Base-by-base conservation (phyloP, 2,113 vertebrate species). In the Hemichromis elongatus region DNA sequence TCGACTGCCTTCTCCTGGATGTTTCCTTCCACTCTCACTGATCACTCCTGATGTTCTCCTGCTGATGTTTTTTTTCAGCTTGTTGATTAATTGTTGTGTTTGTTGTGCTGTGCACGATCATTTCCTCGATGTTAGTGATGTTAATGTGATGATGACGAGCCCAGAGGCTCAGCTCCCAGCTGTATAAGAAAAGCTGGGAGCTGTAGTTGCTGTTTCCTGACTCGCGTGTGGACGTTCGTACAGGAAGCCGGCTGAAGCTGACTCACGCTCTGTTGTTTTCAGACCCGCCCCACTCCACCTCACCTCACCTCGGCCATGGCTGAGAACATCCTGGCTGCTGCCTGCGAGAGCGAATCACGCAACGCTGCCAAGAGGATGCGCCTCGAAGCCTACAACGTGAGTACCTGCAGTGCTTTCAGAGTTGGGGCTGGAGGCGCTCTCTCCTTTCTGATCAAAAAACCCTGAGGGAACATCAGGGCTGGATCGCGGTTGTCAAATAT, bases 231-330 rank as follows among this genome's bases (percentile, higher is more conserved):
- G 9, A 40, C 37, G 9, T 11, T 40, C 37, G 9, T 9, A 40
- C 37, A 40, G 37, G 9, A 45, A 45, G 9, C 42, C 3, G 12
- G 9, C 42, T 42, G 63, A 26, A 24, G 2, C 40, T 28, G 11
- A 28, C 6, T 30, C 2, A 33, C 3, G 1, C 24, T 35, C 4
- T 85, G 12, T 77, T 24, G 16, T 55, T 28, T 53, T 18, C 84
- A 95, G 94, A 95, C 92, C 1, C 94, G 94, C 24, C 94, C 93
- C 19, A 99, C 99, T 0, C 99, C 99, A 0, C 98, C 99, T 2
- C 99, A 99, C 92, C 96, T 99, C 90, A 99, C 99, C 95, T 99
- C 99, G 0, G 99, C 99, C 94, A 98, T 99, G 98, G 99, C 99
- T 0, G 99, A 99, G 86, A 99, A 99, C 96, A 99, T 99, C 96